Percentiles rank a stretch among this genome's conserved stretches.
These are phyloP conservation scores for Lissonota sp. DNA, from an alignment of 2,888 invertebrate genomes.

Conservation along the genomic window DNA sequence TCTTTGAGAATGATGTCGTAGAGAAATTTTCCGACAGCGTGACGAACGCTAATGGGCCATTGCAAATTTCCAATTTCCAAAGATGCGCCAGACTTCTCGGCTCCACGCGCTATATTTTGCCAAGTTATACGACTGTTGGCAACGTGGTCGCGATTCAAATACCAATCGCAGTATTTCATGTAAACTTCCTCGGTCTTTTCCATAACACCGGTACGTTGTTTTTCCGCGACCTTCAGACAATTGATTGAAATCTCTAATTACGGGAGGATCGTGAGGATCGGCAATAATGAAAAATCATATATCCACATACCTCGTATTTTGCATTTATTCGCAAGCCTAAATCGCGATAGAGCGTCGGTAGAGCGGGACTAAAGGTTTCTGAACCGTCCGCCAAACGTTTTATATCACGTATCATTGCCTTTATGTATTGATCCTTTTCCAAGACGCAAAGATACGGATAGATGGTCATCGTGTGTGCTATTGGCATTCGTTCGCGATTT, in stretches of 20 bases:
- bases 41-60: conserved; percentile 89
- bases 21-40: conserved; percentile 92
- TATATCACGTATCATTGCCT: conserved; percentile 89
- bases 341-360: conserved; percentile 87
- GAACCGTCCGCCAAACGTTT: conserved; percentile 90
- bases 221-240: conserved; percentile 87
- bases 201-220: conserved; percentile 87
- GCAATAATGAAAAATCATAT: background rate
- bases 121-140: conserved; percentile 87
- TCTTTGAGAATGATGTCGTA: conserved; percentile 94
- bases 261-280: background rate
- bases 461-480: conserved; percentile 87
- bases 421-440: conserved; percentile 85
- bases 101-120: conserved; percentile 87
- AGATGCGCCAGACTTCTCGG: conserved; percentile 69
- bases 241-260: conserved; percentile 17
- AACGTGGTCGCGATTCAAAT: conserved; percentile 83
- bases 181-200: conserved; percentile 88
- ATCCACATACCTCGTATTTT: conserved; percentile 73
- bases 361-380: conserved; percentile 91
- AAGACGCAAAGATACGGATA: conserved; percentile 90
- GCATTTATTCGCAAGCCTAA: conserved; percentile 85
- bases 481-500: conserved; percentile 83
- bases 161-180: conserved; percentile 88
- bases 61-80: conserved; percentile 85